Conservation (phyloP, 1,140 invertebrate species). For the Oncopodura yosiiana region DNA sequence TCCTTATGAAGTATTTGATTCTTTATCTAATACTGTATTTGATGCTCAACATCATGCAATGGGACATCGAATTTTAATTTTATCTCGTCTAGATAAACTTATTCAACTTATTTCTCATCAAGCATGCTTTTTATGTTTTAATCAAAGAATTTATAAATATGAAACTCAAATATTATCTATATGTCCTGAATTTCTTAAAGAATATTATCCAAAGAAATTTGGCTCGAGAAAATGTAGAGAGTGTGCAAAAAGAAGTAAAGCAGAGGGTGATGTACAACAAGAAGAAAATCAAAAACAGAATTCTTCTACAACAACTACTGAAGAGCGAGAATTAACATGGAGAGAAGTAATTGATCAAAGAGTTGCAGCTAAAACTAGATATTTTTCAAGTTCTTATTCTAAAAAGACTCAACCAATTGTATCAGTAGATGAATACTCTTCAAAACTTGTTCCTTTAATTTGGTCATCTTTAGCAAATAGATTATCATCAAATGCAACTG, state of each 20-base stretch:
- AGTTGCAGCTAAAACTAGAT: conserved; percentile 23
- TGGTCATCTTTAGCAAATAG: conserved; percentile 28
- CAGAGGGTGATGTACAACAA: not conserved
- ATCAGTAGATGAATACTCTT: conserved; percentile 20
- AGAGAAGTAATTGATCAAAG: conserved; percentile 25
- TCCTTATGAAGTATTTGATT: conserved; percentile 18
- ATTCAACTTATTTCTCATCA: conserved; percentile 20
- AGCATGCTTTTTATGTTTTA: conserved; percentile 25
- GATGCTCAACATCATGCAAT: conserved; percentile 21
- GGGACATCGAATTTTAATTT: conserved; percentile 14
- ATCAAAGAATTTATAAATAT: not conserved
- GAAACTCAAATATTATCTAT: not conserved
- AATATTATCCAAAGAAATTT: not conserved
- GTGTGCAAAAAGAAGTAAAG: not conserved
- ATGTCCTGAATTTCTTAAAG: conserved; percentile 1
- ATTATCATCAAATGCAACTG: not conserved
- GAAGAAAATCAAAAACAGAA: not conserved
- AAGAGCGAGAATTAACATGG: conserved; percentile 13
- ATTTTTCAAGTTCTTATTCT: conserved; percentile 2
- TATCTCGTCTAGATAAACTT: conserved; percentile 14
- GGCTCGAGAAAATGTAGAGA: not conserved
- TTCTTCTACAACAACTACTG: not conserved
- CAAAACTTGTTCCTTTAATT: conserved; percentile 22
- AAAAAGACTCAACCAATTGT: not conserved
- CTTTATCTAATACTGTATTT: conserved; percentile 9